A percentile compares a stretch with the other conserved stretches of the same genome.
Evolutionary conservation across 1,140 invertebrate species (phyloP).

Genomic region (Sweltsa coloradensis): DNA sequence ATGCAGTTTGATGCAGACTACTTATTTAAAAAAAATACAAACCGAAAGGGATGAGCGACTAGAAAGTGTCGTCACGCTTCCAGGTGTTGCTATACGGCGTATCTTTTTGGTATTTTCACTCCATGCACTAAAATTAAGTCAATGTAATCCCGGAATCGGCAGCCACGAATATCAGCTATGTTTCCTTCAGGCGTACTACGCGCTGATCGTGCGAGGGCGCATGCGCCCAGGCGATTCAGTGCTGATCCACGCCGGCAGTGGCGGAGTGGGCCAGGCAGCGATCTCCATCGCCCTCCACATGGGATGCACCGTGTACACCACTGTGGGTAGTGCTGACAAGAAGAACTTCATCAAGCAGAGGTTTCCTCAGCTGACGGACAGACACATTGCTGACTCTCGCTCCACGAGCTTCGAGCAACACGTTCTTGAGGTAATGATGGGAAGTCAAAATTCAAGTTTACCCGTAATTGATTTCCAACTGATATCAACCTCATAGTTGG

Average conservation of each 20-base stretch:
- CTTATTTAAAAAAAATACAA: no score
- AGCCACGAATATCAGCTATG: no score
- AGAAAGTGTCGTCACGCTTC: no score
- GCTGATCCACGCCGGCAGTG: slow-evolving; percentile 78
- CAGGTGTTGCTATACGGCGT: no score
- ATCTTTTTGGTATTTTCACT: slow-evolving; percentile 3
- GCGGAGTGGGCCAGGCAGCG: slow-evolving; percentile 75
- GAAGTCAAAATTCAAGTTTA: no score
- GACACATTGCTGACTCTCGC: slow-evolving; percentile 46
- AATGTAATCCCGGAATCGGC: no score
- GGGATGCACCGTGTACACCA: slow-evolving; percentile 59
- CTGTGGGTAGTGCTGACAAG: slow-evolving; percentile 64
- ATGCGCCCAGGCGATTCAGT: slow-evolving; percentile 57
- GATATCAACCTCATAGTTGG: no score
- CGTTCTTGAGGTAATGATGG: slow-evolving; percentile 39
- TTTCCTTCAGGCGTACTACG: slow-evolving; percentile 64
- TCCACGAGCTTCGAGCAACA: slow-evolving; percentile 46
- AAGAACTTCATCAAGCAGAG: slow-evolving; percentile 56
- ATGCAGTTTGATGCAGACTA: no score
- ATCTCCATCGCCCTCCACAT: slow-evolving; percentile 62
- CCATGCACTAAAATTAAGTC: no score
- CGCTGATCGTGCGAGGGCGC: slow-evolving; percentile 69
- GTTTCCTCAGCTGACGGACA: slow-evolving; percentile 47
- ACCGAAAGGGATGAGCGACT: no score
- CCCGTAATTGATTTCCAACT: no score